These are phyloP conservation scores for Sarcoramphus papa DNA, from an alignment of 2,797 vertebrate genomes.

Conservation along the genomic window DNA sequence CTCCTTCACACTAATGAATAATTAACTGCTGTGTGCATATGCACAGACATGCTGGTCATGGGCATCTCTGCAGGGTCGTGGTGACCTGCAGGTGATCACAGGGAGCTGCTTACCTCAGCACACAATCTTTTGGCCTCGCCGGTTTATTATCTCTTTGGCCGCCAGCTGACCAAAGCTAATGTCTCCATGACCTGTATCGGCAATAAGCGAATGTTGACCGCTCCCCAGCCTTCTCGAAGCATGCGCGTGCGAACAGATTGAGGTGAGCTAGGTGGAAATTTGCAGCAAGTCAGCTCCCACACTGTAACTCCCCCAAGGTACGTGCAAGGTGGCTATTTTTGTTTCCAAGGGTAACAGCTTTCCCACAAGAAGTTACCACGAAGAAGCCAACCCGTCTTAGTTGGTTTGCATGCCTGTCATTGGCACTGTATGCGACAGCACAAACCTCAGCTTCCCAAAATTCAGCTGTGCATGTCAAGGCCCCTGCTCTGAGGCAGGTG, in stretches of 20 bases:
- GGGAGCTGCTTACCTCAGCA: constrained; percentile 34
- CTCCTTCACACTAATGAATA: constrained; percentile 22
- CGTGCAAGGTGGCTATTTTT: background rate
- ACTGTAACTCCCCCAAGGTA: background rate
- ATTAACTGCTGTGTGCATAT: constrained; percentile 19
- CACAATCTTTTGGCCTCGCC: background rate
- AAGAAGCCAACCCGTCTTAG: background rate
- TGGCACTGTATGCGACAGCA: fast-evolving
- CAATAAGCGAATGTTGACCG: fast-evolving
- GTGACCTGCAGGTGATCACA: constrained; percentile 27
- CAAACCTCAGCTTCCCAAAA: background rate
- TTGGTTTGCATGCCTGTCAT: fast-evolving
- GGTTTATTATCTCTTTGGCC: constrained; percentile 26
- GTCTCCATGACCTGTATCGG: background rate
- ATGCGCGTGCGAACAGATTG: background rate
- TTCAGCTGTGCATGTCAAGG: background rate
- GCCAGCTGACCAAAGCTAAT: background rate
- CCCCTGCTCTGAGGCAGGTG: background rate
- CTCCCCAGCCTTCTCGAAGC: background rate
- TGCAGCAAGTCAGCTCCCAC: background rate
- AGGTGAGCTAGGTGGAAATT: constrained; percentile 6
- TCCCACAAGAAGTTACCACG: background rate
- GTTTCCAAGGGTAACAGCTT: background rate
- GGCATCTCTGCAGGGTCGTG: constrained; percentile 1
- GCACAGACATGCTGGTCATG: background rate